phyloP scores from a whole-genome alignment of 1,140 invertebrate species.

The Micrasema minimum region DNA sequence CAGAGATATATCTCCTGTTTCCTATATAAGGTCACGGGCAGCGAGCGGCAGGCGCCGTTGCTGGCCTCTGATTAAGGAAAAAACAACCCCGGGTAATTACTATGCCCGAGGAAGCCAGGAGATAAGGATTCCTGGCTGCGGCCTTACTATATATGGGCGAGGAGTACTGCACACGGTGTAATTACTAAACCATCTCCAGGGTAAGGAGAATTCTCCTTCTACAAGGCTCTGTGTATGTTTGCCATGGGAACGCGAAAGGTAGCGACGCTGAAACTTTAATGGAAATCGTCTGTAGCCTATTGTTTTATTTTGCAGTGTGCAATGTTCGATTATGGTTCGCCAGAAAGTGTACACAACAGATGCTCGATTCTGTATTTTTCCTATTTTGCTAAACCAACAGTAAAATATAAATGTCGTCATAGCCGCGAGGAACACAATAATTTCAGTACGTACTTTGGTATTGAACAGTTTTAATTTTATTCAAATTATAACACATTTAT shows the following conservation, averaged over 20 bases:
- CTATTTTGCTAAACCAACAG: too few relatives aligned
- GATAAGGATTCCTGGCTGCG: slow-evolving; percentile 47
- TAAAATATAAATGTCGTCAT: too few relatives aligned
- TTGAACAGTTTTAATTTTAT: too few relatives aligned
- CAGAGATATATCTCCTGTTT: slow-evolving; percentile 7
- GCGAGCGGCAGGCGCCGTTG: slow-evolving; percentile 25
- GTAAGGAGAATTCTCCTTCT: too few relatives aligned
- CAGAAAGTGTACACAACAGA: too few relatives aligned
- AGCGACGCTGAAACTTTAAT: slow-evolving; percentile 2
- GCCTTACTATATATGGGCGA: slow-evolving; percentile 36
- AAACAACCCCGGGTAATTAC: slow-evolving; percentile 40
- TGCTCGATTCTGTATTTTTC: too few relatives aligned
- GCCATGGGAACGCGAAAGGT: slow-evolving; percentile 16
- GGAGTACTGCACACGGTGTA: slow-evolving; percentile 19
- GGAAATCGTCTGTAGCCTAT: slow-evolving; percentile 20
- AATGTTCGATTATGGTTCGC: too few relatives aligned
- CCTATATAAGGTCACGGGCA: slow-evolving; percentile 29
- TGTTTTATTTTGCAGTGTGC: neutral
- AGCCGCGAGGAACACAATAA: too few relatives aligned
- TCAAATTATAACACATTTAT: too few relatives aligned
- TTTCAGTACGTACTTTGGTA: too few relatives aligned
- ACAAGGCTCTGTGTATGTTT: neutral
- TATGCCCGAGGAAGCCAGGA: slow-evolving; percentile 41
- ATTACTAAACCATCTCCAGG: slow-evolving; percentile 37
- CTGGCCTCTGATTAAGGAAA: slow-evolving; percentile 28